Evolutionary conservation across 2,888 invertebrate genomes (phyloP).

Genomic region (Electrophaes corylata): DNA sequence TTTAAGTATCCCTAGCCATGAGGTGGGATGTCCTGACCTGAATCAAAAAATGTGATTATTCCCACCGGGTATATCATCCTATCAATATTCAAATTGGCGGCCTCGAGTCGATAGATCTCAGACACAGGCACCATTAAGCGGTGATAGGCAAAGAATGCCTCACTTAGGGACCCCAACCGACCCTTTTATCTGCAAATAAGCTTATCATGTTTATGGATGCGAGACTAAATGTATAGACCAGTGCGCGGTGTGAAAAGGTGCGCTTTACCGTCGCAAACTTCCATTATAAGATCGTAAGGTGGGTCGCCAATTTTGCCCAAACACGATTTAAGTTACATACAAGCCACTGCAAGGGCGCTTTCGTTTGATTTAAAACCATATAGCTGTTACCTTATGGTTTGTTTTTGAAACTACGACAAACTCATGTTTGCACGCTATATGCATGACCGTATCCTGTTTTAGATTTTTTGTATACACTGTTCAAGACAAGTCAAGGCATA

Average conservation of each 20-base stretch:
- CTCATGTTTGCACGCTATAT: not conserved
- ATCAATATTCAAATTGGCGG: slow-evolving; percentile 80
- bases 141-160: slow-evolving; percentile 78
- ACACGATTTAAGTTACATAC: slow-evolving; percentile 45
- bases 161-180: slow-evolving; percentile 71
- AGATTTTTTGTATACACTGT: not conserved
- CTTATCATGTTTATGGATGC: slow-evolving; percentile 78
- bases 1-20: not conserved
- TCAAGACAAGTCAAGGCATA: not conserved
- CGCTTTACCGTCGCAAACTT: slow-evolving; percentile 63
- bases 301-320: slow-evolving; percentile 49
- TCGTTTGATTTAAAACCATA: slow-evolving; percentile 23
- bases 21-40: slow-evolving; percentile 36
- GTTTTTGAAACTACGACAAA: not conserved
- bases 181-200: slow-evolving; percentile 80
- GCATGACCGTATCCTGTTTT: slow-evolving; percentile 2
- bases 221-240: slow-evolving; percentile 67
- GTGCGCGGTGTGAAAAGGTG: slow-evolving; percentile 62
- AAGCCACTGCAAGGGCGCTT: slow-evolving; percentile 19
- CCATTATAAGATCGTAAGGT: slow-evolving; percentile 59
- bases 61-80: slow-evolving; percentile 53
- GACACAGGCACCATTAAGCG: slow-evolving; percentile 75
- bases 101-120: slow-evolving; percentile 69
- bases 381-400: slow-evolving; percentile 4
- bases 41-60: slow-evolving; percentile 58